phyloP scores from a whole-genome alignment of 2,113 vertebrate genomes.

The Tragulus kanchil region DNA sequence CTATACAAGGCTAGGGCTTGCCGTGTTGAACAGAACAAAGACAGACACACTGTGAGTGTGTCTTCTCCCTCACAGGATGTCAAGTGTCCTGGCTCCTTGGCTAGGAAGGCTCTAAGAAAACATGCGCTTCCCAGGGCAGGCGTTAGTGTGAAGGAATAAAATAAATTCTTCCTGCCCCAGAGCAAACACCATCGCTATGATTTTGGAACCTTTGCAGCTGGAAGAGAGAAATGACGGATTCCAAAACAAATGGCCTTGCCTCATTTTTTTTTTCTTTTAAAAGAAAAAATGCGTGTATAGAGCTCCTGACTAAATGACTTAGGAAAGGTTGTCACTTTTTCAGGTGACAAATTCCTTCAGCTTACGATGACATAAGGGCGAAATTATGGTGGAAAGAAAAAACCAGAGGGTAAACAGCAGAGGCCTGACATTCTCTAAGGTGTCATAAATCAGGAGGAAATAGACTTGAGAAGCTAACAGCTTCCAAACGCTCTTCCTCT shows the following conservation, averaged over 20 bases:
- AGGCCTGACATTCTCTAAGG: constrained; percentile 18
- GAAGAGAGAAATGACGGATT: background rate
- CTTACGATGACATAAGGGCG: background rate
- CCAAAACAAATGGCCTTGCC: constrained; percentile 24
- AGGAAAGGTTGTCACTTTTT: constrained; percentile 24
- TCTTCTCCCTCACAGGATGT: background rate
- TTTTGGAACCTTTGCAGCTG: constrained; percentile 29
- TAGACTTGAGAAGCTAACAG: constrained; percentile 47
- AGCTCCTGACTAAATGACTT: background rate
- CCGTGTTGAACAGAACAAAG: background rate
- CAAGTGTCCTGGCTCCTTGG: background rate
- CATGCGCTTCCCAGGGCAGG: background rate
- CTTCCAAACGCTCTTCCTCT: constrained; percentile 76
- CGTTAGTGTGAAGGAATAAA: background rate
- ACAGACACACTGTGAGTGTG: too few relatives aligned
- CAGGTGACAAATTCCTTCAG: constrained; percentile 42
- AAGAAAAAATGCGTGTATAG: background rate
- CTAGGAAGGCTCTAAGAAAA: background rate
- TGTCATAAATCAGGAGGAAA: constrained; percentile 76
- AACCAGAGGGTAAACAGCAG: constrained; percentile 64
- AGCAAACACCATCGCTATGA: background rate
- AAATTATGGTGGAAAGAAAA: constrained; percentile 52
- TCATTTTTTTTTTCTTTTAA: background rate
- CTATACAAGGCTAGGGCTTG: background rate
- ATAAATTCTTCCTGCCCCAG: constrained; percentile 2